Conservation (phyloP, 2,888 invertebrate species). For the Cheilosia vernalis region DNA sequence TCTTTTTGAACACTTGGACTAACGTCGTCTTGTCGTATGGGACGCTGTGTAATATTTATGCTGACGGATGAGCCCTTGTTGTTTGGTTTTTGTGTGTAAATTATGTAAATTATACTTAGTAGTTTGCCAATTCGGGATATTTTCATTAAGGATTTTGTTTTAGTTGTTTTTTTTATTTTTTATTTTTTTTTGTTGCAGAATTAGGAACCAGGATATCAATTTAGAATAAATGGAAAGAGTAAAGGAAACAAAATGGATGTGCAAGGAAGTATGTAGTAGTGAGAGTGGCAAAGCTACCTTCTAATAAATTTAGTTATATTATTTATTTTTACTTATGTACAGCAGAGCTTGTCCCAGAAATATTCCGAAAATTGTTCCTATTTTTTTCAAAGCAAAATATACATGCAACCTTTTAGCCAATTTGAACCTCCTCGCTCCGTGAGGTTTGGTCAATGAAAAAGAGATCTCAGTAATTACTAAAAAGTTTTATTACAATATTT, state of each 20-base stretch:
- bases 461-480: constrained; percentile 19
- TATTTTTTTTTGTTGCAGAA: constrained; percentile 7
- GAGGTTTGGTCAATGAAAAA: constrained; percentile 10
- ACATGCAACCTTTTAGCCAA: constrained; percentile 42
- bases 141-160: constrained; percentile 16
- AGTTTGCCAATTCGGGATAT: constrained; percentile 62
- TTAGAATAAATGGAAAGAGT: constrained; percentile 2
- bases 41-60: constrained; percentile 74
- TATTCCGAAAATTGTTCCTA: not conserved
- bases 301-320: constrained; percentile 5
- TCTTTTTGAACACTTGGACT: constrained; percentile 8
- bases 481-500: constrained; percentile 26
- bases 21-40: constrained; percentile 55
- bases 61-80: constrained; percentile 72
- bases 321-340: constrained; percentile 8
- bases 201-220: constrained; percentile 24
- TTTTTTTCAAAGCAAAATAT: constrained; percentile 6
- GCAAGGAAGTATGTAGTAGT: constrained; percentile 25
- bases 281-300: constrained; percentile 38
- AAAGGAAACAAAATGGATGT: constrained; percentile 28
- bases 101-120: constrained; percentile 49
- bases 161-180: too few species aligned
- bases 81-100: constrained; percentile 29
- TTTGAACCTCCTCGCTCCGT: constrained; percentile 4
- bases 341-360: not conserved